Percentiles rank a stretch among this genome's conserved stretches.
Evolutionary conservation across 2,888 invertebrate species (phyloP).

Genomic region (Andrena praecox): DNA sequence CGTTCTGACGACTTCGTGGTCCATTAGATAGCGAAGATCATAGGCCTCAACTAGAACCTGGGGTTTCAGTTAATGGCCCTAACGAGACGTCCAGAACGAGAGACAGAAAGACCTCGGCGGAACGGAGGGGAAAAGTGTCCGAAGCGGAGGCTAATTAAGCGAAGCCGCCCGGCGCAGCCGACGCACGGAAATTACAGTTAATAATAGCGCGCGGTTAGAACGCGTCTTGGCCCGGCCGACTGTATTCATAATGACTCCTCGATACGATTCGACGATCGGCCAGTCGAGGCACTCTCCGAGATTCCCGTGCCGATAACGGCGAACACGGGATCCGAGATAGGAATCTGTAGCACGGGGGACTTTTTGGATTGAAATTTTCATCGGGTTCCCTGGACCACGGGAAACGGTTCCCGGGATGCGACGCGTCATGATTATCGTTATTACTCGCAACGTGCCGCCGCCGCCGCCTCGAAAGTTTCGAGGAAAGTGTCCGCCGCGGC

Average conservation of each 20-base stretch:
- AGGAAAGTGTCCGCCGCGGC: constrained; percentile 18
- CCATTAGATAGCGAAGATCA: constrained; percentile 76
- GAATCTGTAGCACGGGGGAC: constrained; percentile 32
- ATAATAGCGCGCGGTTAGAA: constrained; percentile 64
- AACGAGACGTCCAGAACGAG: constrained; percentile 68
- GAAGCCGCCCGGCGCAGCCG: constrained; percentile 44
- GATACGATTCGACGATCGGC: constrained; percentile 53
- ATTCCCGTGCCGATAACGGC: constrained; percentile 34
- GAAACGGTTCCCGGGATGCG: constrained; percentile 17
- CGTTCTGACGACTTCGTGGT: constrained; percentile 67
- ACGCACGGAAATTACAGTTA: constrained; percentile 69
- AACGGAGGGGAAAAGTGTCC: constrained; percentile 61
- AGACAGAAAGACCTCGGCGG: constrained; percentile 32
- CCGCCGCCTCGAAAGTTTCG: constrained; percentile 10
- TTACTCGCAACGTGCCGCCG: constrained; percentile 17
- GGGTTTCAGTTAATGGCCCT: constrained; percentile 71
- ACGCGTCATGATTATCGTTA: constrained; percentile 36
- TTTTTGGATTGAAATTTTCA: constrained; percentile 54
- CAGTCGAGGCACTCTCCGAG: constrained; percentile 12
- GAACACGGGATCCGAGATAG: constrained; percentile 29
- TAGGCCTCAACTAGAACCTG: constrained; percentile 55
- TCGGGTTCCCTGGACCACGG: background rate
- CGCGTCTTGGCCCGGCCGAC: constrained; percentile 28
- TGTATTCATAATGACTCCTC: constrained; percentile 67
- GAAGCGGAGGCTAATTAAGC: constrained; percentile 72